Evolutionary conservation across 2,888 invertebrate genomes (phyloP).

Genomic region (Cephus runcator): DNA sequence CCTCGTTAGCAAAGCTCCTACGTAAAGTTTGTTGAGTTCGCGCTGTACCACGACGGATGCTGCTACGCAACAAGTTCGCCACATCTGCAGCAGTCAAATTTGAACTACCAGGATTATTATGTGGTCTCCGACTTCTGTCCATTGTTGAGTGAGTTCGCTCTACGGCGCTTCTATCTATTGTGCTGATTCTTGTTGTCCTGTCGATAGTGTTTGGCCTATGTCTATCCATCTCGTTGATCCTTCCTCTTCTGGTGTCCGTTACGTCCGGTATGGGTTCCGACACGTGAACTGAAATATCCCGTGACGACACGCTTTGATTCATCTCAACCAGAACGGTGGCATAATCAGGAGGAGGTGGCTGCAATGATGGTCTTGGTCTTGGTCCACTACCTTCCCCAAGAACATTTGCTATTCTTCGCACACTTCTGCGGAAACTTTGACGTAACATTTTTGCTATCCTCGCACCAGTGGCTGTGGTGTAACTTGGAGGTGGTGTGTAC

Average conservation of each 20-base stretch:
- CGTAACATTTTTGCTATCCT: constrained; percentile 79
- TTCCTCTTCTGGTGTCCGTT: constrained; percentile 22
- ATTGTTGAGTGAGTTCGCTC: constrained; percentile 52
- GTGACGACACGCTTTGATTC: constrained; percentile 60
- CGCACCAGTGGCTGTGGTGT: constrained; percentile 91
- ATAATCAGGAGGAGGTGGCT: constrained; percentile 73
- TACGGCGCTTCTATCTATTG: constrained; percentile 36
- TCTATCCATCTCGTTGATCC: constrained; percentile 22
- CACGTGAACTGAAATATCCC: constrained; percentile 40
- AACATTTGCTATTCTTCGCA: constrained; percentile 74
- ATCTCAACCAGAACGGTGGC: constrained; percentile 73
- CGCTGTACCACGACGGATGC: constrained; percentile 68
- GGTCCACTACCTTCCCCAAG: constrained; percentile 66
- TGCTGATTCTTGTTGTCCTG: constrained; percentile 44
- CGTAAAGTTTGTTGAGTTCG: constrained; percentile 55
- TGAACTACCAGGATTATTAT: constrained; percentile 44
- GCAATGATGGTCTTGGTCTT: constrained; percentile 52
- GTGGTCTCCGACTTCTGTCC: constrained; percentile 37
- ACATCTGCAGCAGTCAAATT: constrained; percentile 71
- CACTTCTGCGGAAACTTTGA: constrained; percentile 82
- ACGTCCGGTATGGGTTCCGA: constrained; percentile 40
- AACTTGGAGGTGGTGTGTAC: constrained; percentile 93
- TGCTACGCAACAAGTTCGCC: constrained; percentile 70
- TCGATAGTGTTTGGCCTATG: constrained; percentile 53
- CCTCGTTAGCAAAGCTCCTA: constrained; percentile 35